phyloP scores from a whole-genome alignment of 2,113 vertebrate genomes.

The Coracopsis vasa region DNA sequence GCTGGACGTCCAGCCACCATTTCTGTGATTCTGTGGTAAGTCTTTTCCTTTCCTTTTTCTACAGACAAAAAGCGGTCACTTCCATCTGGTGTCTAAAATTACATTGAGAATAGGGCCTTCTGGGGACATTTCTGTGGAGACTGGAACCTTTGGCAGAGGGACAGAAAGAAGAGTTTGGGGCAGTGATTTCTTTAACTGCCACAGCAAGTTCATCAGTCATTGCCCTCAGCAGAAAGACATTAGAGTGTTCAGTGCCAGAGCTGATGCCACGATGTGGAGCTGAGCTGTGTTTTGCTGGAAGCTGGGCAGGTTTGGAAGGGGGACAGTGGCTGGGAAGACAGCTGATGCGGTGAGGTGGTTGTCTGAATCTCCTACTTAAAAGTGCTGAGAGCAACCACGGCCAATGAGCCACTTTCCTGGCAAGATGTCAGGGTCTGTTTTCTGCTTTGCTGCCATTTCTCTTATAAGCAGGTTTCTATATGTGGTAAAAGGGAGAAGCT shows the following conservation, averaged over 20 bases:
- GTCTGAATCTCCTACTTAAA: background rate
- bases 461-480: background rate
- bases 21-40: background rate
- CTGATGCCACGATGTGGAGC: background rate
- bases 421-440: background rate
- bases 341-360: background rate
- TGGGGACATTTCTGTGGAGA: background rate
- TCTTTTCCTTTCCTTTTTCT: background rate
- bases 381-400: background rate
- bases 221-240: background rate
- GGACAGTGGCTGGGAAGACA: background rate
- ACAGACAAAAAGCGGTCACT: background rate
- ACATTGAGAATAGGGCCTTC: background rate
- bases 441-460: background rate
- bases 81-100: background rate
- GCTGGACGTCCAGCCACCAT: background rate
- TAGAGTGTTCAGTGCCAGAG: background rate
- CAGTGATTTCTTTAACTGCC: background rate
- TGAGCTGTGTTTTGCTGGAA: background rate
- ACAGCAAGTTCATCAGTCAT: background rate
- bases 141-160: constrained; percentile 18
- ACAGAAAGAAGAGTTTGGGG: background rate
- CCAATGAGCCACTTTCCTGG: background rate
- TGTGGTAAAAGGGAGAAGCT: background rate
- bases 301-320: background rate